phyloP scores from a whole-genome alignment of 2,888 invertebrate genomes.

The Chirona hameri region DNA sequence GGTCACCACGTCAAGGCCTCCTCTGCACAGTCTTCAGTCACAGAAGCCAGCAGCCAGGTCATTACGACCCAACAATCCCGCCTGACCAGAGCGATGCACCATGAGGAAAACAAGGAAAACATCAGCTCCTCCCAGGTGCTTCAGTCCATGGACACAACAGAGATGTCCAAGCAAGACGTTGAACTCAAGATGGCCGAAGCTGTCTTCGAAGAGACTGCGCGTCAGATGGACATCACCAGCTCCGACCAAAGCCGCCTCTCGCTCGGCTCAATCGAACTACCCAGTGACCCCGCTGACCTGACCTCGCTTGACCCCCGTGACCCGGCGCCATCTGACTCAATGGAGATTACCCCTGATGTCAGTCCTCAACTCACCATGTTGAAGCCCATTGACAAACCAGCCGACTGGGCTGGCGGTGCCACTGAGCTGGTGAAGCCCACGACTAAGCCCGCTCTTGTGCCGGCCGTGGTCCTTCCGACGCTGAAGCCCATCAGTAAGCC shows the following conservation, averaged over 20 bases:
- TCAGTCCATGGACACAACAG: neutral
- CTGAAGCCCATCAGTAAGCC: too few species aligned
- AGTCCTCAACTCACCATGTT: too few species aligned
- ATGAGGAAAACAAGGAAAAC: neutral
- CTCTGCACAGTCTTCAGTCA: too few species aligned
- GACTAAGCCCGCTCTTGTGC: too few species aligned
- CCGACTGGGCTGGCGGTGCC: too few species aligned
- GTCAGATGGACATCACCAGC: neutral
- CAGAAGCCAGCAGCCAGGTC: neutral
- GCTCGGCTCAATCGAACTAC: neutral
- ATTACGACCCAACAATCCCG: neutral
- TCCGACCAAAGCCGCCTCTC: neutral
- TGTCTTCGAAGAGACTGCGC: neutral
- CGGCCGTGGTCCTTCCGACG: too few species aligned
- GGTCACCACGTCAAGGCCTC: too few species aligned
- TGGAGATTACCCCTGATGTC: neutral
- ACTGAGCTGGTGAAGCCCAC: too few species aligned
- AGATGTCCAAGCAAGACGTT: neutral
- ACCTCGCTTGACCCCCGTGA: neutral
- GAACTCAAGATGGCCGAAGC: neutral
- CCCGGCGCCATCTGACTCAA: neutral
- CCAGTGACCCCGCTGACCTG: neutral
- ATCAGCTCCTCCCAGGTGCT: too few species aligned
- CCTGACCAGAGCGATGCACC: neutral
- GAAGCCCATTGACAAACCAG: too few species aligned